Base-by-base conservation (phyloP, 2,113 vertebrate species). In the Cheirogaleus medius region DNA sequence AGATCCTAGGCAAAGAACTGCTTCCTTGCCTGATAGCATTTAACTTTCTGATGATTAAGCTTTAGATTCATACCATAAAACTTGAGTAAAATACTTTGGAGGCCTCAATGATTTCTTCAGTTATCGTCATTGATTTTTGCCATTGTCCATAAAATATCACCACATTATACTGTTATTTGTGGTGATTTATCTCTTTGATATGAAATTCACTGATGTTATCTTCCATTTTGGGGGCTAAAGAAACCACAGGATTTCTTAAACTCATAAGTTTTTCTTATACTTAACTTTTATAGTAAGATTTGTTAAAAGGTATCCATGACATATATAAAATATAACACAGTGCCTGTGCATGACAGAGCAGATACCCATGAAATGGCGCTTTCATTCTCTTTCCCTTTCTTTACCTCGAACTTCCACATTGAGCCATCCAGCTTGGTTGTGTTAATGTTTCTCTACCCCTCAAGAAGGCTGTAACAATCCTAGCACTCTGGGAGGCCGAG, bases 21-120 rank as follows among this genome's bases (percentile, higher is more conserved):
- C 6, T 69, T 85, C 42, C 71, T 94, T 87, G 37, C 21, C 39
- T 73, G 27, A n/a, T 68, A 42, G 56, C 8, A 3, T 77, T 42
- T 82, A 37, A 54, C 92, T 78, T 94, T 87, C 76, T 87, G 58
- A 84, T 54, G 44, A 90, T 90, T 77, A 82, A 83, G 54, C 47
- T 60, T 74, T 54, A 37, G 39, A 76, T 39, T 68, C 69, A 32
- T 58, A 21, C 13, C 52, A 6, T 37, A 87, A 84, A 49, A 52
- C 73, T 82, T 74, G 12, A 69, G 10, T 39, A 21, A 63, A 71
- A 32, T 60, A 18, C 52, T 84, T 84, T 4, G 73, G 69, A 20
- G 63, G 78, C 18, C 15, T 47, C 47, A 69, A 7, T 76, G 69
- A 84, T 73, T 71, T 96, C 8, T 88, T 96, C 44, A 64, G 11